A percentile compares a stretch with the other conserved stretches of the same genome.
Conservation (phyloP, 2,888 invertebrate genomes). For the Copidosoma aretas region DNA sequence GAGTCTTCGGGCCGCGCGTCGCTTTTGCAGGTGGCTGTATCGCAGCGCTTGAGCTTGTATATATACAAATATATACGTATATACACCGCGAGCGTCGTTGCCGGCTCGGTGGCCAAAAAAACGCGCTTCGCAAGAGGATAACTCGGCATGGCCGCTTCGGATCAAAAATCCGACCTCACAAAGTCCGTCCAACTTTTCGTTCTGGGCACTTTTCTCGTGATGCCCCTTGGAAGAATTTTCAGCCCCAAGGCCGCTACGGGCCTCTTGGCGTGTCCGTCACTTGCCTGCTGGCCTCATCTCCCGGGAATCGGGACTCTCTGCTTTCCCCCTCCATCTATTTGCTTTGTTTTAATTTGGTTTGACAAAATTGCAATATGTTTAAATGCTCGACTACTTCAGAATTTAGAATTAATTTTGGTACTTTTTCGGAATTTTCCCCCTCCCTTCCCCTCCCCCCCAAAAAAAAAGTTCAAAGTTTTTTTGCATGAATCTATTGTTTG, state of each 20-base stretch:
- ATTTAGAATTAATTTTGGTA: too few relatives aligned
- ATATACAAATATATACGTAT: too few relatives aligned
- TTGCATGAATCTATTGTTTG: too few relatives aligned
- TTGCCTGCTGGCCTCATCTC: too few relatives aligned
- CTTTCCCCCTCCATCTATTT: too few relatives aligned
- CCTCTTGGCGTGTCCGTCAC: neutral
- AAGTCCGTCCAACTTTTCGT: constrained; percentile 56
- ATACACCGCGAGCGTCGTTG: neutral
- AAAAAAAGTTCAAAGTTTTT: too few relatives aligned
- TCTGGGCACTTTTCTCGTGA: constrained; percentile 50
- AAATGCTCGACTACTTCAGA: too few relatives aligned
- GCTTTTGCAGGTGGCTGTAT: constrained; percentile 32
- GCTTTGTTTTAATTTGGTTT: too few relatives aligned
- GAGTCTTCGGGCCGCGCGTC: neutral
- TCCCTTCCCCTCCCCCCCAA: too few relatives aligned
- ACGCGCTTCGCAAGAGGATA: constrained; percentile 44
- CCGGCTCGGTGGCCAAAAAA: constrained; percentile 6
- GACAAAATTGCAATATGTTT: too few relatives aligned
- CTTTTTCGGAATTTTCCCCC: too few relatives aligned
- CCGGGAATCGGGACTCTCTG: too few relatives aligned
- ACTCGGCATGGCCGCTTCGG: constrained; percentile 33
- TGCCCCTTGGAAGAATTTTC: constrained; percentile 50
- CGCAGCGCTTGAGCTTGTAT: neutral
- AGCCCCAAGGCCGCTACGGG: constrained; percentile 39
- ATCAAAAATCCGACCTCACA: constrained; percentile 48